These are phyloP conservation scores for Colletes collaris DNA, from an alignment of 2,888 invertebrate species.

Conservation along the genomic window DNA sequence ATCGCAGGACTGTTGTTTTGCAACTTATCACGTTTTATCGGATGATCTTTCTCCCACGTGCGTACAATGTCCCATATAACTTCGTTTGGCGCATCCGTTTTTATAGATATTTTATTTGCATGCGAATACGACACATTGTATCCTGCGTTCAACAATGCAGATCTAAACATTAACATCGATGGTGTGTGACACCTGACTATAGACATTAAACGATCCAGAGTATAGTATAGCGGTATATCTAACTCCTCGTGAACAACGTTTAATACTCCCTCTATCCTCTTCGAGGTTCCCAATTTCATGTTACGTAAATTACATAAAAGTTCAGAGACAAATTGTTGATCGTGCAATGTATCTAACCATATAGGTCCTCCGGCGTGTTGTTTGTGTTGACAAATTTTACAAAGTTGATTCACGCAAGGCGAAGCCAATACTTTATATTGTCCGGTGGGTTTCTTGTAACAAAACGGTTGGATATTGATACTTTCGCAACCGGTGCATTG, in stretches of 20 bases:
- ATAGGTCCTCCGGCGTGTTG: constrained; percentile 97
- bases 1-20: constrained; percentile 84
- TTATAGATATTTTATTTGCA: constrained; percentile 93
- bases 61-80: constrained; percentile 97
- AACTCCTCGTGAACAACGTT: constrained; percentile 93
- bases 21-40: constrained; percentile 87
- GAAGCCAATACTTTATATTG: constrained; percentile 87
- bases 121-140: constrained; percentile 97
- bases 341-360: constrained; percentile 95
- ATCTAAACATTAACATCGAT: constrained; percentile 85
- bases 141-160: constrained; percentile 95
- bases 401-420: constrained; percentile 87
- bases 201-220: constrained; percentile 87
- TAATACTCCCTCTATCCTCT: constrained; percentile 91
- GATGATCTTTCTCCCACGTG: constrained; percentile 89
- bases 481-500: constrained; percentile 96
- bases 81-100: constrained; percentile 94
- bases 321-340: constrained; percentile 89
- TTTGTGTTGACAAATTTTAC: constrained; percentile 90
- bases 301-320: constrained; percentile 84
- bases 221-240: constrained; percentile 94
- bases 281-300: constrained; percentile 87
- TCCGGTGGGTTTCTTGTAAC: constrained; percentile 86
- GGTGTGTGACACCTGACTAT: constrained; percentile 76
- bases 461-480: constrained; percentile 90